These are phyloP conservation scores for Brachionus calyciflorus DNA, from an alignment of 1,140 invertebrate species.

Conservation along the genomic window DNA sequence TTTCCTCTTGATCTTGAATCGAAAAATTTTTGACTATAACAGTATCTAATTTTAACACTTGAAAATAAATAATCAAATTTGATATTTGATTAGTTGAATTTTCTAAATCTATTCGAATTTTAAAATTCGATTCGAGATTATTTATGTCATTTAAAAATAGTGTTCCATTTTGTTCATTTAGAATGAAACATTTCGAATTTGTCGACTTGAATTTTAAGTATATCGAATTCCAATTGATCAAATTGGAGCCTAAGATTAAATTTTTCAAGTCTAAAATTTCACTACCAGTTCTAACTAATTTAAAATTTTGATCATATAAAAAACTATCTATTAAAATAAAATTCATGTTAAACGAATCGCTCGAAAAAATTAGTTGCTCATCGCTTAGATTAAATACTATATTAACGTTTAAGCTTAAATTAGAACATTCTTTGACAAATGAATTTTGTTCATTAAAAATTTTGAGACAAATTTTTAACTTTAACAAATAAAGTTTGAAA, in stretches of 20 bases:
- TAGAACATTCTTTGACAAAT: not conserved
- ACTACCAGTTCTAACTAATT: not conserved
- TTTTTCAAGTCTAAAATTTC: not conserved
- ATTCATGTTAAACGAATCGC: not conserved
- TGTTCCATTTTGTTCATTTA: not conserved
- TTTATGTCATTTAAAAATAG: not conserved
- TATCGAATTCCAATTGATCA: not conserved
- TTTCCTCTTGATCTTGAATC: not conserved
- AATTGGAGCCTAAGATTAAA: not conserved
- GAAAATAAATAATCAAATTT: not conserved
- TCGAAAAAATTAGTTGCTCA: not conserved
- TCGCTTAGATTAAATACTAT: not conserved
- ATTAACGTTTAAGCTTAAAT: not conserved
- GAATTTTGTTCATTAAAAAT: not conserved
- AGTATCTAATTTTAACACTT: not conserved
- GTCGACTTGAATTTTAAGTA: too few relatives aligned
- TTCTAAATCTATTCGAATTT: not conserved
- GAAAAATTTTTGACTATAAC: not conserved
- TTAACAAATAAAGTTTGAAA: constrained; percentile 2
- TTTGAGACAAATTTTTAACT: not conserved
- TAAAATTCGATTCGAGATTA: not conserved
- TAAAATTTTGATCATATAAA: not conserved
- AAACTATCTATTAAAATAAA: not conserved
- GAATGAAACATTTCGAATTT: not conserved
- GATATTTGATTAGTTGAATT: not conserved